A percentile compares a stretch with the other conserved stretches of the same genome.
Conservation (phyloP, 64 coral and sea anemone genomes). For the Stichodactyla helianthus region DNA sequence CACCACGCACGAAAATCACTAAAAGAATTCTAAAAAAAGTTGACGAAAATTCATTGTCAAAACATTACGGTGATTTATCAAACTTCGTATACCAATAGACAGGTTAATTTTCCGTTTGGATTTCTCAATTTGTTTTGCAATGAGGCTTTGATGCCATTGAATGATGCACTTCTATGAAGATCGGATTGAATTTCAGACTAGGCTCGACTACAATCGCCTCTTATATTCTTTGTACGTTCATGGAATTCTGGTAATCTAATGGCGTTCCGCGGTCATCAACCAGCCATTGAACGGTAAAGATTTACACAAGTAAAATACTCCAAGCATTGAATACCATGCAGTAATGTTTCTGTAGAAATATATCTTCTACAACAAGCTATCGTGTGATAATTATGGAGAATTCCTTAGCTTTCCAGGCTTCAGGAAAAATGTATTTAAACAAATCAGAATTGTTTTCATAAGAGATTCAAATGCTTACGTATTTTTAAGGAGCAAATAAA, state of each 20-base stretch:
- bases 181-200: slow-evolving; percentile 6
- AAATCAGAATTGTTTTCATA: neutral
- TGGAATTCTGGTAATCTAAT: neutral
- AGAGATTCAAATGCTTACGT: neutral
- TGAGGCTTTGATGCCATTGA: neutral
- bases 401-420: neutral
- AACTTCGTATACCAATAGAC: neutral
- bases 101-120: neutral
- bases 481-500: neutral
- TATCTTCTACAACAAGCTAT: neutral
- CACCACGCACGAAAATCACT: neutral
- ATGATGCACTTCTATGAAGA: neutral
- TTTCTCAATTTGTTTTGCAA: neutral
- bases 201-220: slow-evolving; percentile 31
- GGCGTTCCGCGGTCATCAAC: slow-evolving; percentile 12
- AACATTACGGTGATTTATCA: neutral
- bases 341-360: neutral
- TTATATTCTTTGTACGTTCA: slow-evolving; percentile 23
- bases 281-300: neutral
- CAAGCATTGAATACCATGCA: neutral
- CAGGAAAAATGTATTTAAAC: neutral
- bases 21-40: neutral
- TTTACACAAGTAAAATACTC: neutral
- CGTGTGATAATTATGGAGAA: neutral
- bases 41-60: neutral